These are phyloP conservation scores for Toxotes chatareus DNA, from an alignment of 2,113 vertebrate species.

Conservation along the genomic window DNA sequence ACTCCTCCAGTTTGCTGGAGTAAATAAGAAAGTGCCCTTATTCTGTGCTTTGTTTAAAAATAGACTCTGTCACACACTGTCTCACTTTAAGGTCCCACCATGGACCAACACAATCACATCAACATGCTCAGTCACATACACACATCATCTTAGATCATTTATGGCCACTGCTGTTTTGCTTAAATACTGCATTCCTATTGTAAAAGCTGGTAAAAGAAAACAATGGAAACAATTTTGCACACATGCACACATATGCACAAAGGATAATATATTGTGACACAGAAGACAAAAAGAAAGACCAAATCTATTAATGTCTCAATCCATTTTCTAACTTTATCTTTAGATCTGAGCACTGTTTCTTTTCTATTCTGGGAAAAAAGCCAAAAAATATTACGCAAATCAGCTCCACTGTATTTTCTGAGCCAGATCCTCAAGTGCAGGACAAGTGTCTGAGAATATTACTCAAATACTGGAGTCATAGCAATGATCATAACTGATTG, in stretches of 20 bases:
- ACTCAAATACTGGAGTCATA: not conserved
- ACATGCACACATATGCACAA: not conserved
- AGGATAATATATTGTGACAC: not conserved
- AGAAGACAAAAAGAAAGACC: not conserved
- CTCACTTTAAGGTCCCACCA: not conserved
- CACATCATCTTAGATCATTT: not conserved
- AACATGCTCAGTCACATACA: not conserved
- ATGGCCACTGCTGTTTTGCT: not conserved
- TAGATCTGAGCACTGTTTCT: not conserved
- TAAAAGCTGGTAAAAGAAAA: not conserved
- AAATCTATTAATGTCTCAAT: not conserved
- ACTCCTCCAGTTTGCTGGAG: not conserved
- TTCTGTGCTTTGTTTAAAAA: conserved; percentile 3
- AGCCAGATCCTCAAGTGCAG: not conserved
- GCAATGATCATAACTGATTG: not conserved
- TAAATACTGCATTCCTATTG: not conserved
- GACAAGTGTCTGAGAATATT: not conserved
- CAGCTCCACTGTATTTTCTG: not conserved
- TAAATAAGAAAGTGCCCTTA: not conserved
- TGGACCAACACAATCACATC: not conserved
- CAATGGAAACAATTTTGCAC: not conserved
- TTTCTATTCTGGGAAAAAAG: not conserved
- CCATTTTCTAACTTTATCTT: not conserved
- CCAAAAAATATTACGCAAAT: not conserved
- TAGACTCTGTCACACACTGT: not conserved